Conservation (phyloP, 1,140 invertebrate species). For the Drosophila tsacasi region DNA sequence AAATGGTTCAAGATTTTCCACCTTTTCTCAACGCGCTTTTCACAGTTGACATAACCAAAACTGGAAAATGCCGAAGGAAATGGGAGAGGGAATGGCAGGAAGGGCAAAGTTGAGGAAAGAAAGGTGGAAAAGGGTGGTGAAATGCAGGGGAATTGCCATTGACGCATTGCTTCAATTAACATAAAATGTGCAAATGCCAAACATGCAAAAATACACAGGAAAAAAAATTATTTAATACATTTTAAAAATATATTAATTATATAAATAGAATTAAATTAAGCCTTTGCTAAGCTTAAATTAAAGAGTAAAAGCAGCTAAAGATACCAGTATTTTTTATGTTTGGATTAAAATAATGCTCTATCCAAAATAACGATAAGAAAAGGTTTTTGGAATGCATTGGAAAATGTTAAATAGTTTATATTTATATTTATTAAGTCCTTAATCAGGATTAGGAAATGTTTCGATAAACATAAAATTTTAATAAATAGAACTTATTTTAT, state of each 20-base stretch:
- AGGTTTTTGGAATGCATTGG: too few species aligned
- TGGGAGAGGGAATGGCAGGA: not conserved
- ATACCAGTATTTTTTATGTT: too few species aligned
- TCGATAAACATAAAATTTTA: not conserved
- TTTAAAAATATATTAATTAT: not conserved
- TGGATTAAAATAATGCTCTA: too few species aligned
- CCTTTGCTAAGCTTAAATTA: too few species aligned
- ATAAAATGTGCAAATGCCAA: slow-evolving; percentile 58
- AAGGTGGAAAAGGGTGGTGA: slow-evolving; percentile 5
- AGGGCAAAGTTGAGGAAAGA: not conserved
- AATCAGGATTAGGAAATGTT: not conserved
- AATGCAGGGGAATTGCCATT: slow-evolving; percentile 58
- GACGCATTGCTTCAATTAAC: slow-evolving; percentile 80
- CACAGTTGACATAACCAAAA: slow-evolving; percentile 72
- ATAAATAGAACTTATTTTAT: not conserved
- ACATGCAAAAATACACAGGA: not conserved
- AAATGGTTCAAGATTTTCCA: slow-evolving; percentile 57
- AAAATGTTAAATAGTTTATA: too few species aligned
- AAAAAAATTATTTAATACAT: not conserved
- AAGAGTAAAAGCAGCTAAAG: too few species aligned
- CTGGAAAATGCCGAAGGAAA: slow-evolving; percentile 29
- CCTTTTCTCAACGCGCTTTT: slow-evolving; percentile 64
- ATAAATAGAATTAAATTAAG: not conserved
- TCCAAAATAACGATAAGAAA: too few species aligned
- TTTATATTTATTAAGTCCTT: too few species aligned